phyloP scores from a whole-genome alignment of 2,888 invertebrate species.

The Leptinotarsa peninsularis region DNA sequence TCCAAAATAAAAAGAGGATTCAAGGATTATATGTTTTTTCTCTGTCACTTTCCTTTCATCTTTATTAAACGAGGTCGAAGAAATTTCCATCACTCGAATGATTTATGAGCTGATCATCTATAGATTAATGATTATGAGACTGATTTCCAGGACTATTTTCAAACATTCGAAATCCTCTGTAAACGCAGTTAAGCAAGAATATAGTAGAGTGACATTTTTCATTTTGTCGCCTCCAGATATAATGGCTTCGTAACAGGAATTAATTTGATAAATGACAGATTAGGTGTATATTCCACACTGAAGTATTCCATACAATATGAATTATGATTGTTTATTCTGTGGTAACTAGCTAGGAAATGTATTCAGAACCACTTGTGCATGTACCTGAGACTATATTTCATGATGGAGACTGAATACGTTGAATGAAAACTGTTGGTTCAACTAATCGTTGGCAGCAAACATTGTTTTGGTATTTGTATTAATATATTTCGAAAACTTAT shows the following conservation, averaged over 20 bases:
- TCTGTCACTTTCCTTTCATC: no score
- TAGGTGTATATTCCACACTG: constrained; percentile 49
- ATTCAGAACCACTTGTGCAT: constrained; percentile 28
- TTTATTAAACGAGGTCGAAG: no score
- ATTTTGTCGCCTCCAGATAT: constrained; percentile 58
- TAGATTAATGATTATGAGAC: no score
- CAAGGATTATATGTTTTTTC: no score
- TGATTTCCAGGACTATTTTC: constrained; percentile 14
- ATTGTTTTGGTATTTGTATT: background rate
- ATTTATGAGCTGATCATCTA: no score
- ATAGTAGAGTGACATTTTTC: constrained; percentile 57
- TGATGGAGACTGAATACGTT: constrained; percentile 29
- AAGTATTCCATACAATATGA: constrained; percentile 34
- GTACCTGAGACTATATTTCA: constrained; percentile 24
- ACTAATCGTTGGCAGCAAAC: constrained; percentile 20
- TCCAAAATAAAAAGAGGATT: no score
- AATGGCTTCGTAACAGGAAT: constrained; percentile 54
- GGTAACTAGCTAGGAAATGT: constrained; percentile 24
- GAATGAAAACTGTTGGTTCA: constrained; percentile 27
- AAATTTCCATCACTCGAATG: no score
- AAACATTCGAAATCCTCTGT: constrained; percentile 36
- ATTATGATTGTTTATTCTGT: constrained; percentile 38
- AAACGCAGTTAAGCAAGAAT: constrained; percentile 47
- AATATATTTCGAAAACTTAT: background rate
- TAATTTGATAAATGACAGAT: constrained; percentile 56